Evolutionary conservation across 2,888 invertebrate species (phyloP).

Genomic region (Marasmarcha lunaedactyla): DNA sequence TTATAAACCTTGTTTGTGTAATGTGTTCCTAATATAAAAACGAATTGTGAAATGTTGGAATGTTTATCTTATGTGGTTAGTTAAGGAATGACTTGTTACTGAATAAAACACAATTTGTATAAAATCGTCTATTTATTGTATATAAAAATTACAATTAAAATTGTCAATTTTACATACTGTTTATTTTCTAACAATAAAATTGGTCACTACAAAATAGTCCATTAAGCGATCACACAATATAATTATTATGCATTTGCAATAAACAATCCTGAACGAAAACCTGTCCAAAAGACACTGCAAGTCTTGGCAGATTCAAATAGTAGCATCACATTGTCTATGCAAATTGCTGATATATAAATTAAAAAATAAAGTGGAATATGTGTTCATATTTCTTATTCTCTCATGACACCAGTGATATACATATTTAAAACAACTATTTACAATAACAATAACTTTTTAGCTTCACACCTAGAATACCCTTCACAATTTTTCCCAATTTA

Average conservation of each 20-base stretch:
- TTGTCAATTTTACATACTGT: conserved; percentile 64
- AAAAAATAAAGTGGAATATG: not conserved
- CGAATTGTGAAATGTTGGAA: conserved; percentile 6
- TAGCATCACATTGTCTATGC: not conserved
- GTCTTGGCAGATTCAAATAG: conserved; percentile 19
- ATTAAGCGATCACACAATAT: conserved; percentile 58
- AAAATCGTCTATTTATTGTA: conserved; percentile 70
- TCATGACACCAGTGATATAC: not conserved
- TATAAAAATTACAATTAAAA: conserved; percentile 70
- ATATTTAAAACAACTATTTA: conserved; percentile 19
- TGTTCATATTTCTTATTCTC: not conserved
- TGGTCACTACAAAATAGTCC: conserved; percentile 69
- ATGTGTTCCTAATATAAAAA: not conserved
- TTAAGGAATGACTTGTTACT: conserved; percentile 7
- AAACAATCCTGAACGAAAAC: conserved; percentile 33
- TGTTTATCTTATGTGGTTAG: conserved; percentile 11
- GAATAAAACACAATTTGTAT: conserved; percentile 46
- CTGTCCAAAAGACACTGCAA: conserved; percentile 31
- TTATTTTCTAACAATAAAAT: conserved; percentile 60
- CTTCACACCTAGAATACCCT: conserved; percentile 2
- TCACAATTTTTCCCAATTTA: not conserved
- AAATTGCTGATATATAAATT: conserved; percentile 1
- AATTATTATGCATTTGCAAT: conserved; percentile 40
- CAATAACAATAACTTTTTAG: conserved; percentile 23
- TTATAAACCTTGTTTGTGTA: not conserved